Evolutionary conservation across 2,113 vertebrate species (phyloP), one percentile per base, ranked within the genome.

Genomic region (Strigops habroptila): DNA sequence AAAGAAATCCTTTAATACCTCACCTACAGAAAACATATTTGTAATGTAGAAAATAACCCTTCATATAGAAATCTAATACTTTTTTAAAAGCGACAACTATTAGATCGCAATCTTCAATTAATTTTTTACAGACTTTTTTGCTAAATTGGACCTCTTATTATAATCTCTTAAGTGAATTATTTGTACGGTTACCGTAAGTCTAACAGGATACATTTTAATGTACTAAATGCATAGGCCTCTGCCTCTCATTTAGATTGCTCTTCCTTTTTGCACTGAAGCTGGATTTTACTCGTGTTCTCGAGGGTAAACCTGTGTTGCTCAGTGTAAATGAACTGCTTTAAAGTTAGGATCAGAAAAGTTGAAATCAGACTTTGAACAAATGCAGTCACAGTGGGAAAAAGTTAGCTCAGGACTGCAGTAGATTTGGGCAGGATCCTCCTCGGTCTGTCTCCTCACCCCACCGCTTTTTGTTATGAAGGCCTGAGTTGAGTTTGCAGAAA

Each of bases 1-100:
- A 94, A 90, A 57, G 57, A 90, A 93, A 96, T 68, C 52, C 15
- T 91, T 93, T 62, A 91, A 39, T n/a, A 22, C 65, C 60, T 96
- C 55, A 86, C 52, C 73, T 90, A 74, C 44, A 60, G 59, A 88
- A 84, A 78, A 65, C 12, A 2, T 30, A 77, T 74, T 57, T 89
- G 48, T 71, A 84, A 94, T 70, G 48, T 78, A 84, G 94, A 88
- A 91, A 37, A 37, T 71, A 62, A 53, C 17, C 10, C 31, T 83
- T 82, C 55, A 30, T 33, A 18, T 28, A 77, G 55, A 80, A 89
- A 71, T 88, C 5, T 52, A 92, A 52, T 79, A 35, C 17, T 55
- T 90, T 49, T 41, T 63, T 52, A 59, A 74, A 39, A 86, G 35
- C 60, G 88, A 60, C 18, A 69, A 37, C 60, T 91, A 57, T 59